Evolutionary conservation across 2,113 vertebrate species (phyloP), one percentile per base, ranked within the genome.

Genomic region (Calypte anna): DNA sequence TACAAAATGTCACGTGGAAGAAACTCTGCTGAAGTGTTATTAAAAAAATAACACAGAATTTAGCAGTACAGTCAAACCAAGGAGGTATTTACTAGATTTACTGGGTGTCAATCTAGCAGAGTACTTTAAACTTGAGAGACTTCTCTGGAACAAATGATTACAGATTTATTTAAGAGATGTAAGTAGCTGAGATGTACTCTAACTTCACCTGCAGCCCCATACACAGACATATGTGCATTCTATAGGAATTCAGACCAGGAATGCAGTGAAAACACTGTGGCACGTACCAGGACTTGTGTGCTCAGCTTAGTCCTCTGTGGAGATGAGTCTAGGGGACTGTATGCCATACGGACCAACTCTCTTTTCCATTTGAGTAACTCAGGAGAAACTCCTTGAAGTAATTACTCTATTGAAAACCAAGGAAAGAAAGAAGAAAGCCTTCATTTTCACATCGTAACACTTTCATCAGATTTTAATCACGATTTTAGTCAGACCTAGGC

Each of bases 221-320:
- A 19, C 6, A 22, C 0, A 0, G 46, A 51, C 30, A 38, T 14
- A 43, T 5, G 33, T 0, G 4, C 30, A 46, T 4, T 23, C 57
- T 58, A 27, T 24, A 25, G 27, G 28, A 70, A 82, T 67, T 54
- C 69, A 63, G 21, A 85, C 1, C 30, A 59, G 31, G 14, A 46
- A 14, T 23, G 48, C 68, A 21, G n/a, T 27, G 31, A 80, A 72
- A 72, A 33, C 53, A 44, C 22, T 12, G 10, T 82, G 44, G 44
- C 8, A 10, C 57, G 67, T 33, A 25, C 9, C 28, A 14, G 23
- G 51, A 20, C 66, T 66, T 66, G 25, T 25, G 6, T 17, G n/a
- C 17, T 7, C 53, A 54, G 40, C 31, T 40, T 75, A 58, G 6
- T 23, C 6, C 2, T 36, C 18, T 14, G n/a, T 4, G 1, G 9